Evolutionary conservation across 1,140 invertebrate genomes (phyloP), one percentile per base, ranked within the genome.

Genomic region (Drosophila bocqueti): DNA sequence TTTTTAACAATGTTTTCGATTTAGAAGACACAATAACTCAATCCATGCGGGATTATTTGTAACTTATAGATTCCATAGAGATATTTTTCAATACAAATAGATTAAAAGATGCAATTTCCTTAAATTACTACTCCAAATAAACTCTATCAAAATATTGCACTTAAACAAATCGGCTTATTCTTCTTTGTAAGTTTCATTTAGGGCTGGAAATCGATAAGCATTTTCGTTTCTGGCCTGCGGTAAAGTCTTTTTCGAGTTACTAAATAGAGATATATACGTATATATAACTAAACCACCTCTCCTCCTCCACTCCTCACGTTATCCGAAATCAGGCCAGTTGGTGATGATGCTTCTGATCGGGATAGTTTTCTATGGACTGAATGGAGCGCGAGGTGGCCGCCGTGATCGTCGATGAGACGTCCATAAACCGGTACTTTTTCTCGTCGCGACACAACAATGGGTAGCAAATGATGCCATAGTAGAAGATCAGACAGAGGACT

Each of bases 391-490:
- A 93, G 46, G 93, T 93, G 45, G 91, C 87, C 16, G 83, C 91
- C 63, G 93, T 90, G 38, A 93, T 94, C 16, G 94, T 94, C 49
- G 92, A 93, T 3, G 94, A 94, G 26, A 94, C 85, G 64, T 94
- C 94, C 91, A 95, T 95, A 66, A 95, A 94, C 65, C 95, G 93
- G 93, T 95, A 95, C 69, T 94, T 95, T 57, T 94, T 93, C 63
- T 94, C 93, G 62, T 94, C 95, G 65, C 94, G 93, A 76, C 94
- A 95, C 15, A 95, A 68, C 58, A 95, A 93, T 11, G 95, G 95
- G 91, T 95, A 95, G 78, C 95, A 95, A 67, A 95, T 93, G 31
- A 95, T 94, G 67, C 94, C 94, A 76, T 95, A 95, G 81, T 95
- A 95, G 52, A 94, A 93, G 9, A 93, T 93, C 50, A 94, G 93